Conservation (phyloP, 1,140 invertebrate genomes). For the Lerema accius region DNA sequence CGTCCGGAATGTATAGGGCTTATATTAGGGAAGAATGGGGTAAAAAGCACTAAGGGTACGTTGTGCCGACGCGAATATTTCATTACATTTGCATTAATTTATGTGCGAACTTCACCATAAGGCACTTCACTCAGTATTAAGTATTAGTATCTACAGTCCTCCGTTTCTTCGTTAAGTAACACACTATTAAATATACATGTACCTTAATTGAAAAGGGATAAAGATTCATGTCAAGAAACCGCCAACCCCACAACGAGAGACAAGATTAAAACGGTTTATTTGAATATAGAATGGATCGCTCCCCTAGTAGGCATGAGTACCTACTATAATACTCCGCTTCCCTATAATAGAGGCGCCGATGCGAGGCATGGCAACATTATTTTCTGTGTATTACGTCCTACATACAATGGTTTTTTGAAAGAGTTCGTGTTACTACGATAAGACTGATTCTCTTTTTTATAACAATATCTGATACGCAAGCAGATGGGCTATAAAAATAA, state of each 20-base stretch:
- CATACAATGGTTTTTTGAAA: neutral
- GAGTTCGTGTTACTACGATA: too few species aligned
- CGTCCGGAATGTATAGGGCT: too few species aligned
- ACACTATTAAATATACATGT: conserved; percentile 15
- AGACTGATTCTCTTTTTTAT: too few species aligned
- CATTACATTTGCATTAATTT: neutral
- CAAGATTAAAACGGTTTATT: conserved; percentile 14
- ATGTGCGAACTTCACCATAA: neutral
- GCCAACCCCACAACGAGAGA: conserved; percentile 9
- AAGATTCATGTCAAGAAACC: conserved; percentile 13
- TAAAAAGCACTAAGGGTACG: too few species aligned
- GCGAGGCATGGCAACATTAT: neutral
- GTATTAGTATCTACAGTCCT: conserved; percentile 5
- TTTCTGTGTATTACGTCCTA: neutral
- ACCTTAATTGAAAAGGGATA: conserved; percentile 24
- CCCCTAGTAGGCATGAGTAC: neutral
- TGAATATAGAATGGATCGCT: conserved; percentile 10
- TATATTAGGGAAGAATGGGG: too few species aligned
- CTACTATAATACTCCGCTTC: neutral
- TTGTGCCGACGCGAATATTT: too few species aligned
- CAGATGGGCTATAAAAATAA: too few species aligned
- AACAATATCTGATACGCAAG: too few species aligned
- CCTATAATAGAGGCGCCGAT: neutral
- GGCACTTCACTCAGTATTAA: conserved; percentile 13
- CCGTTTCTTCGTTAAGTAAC: neutral